These are phyloP conservation scores for Erinaceus europaeus DNA, from an alignment of 2,113 vertebrate species.

Conservation along the genomic window DNA sequence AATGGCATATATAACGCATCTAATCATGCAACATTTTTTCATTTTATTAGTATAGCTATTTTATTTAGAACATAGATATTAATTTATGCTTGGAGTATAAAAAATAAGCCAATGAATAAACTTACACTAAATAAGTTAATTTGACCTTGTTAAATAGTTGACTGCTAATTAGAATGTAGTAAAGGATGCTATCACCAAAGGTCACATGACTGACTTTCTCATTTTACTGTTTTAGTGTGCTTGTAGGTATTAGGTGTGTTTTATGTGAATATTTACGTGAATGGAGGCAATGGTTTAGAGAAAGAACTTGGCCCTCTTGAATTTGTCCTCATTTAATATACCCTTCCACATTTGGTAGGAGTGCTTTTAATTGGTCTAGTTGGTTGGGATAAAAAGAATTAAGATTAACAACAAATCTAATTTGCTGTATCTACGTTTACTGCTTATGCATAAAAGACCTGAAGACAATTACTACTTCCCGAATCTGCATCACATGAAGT, in stretches of 20 bases:
- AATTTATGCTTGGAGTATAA: too few relatives aligned
- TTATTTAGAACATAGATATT: too few relatives aligned
- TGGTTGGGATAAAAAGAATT: background rate
- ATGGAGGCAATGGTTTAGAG: background rate
- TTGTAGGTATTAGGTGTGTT: background rate
- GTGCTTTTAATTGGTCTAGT: background rate
- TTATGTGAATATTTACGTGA: background rate
- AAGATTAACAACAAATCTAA: background rate
- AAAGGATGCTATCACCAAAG: too few relatives aligned
- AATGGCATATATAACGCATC: too few relatives aligned
- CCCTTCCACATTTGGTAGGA: background rate
- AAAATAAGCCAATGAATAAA: too few relatives aligned
- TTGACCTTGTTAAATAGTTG: too few relatives aligned
- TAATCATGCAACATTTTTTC: too few relatives aligned
- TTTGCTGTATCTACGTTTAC: background rate
- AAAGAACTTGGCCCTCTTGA: background rate
- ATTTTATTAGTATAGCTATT: too few relatives aligned
- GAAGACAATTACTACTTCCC: slow-evolving; percentile 88
- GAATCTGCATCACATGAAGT: slow-evolving; percentile 92
- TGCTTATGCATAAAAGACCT: slow-evolving; percentile 82
- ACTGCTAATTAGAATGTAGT: too few relatives aligned
- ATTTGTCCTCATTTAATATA: background rate
- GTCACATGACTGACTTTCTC: background rate
- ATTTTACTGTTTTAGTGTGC: background rate
- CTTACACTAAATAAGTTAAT: too few relatives aligned